Evolutionary conservation across 2,113 vertebrate genomes (phyloP), one percentile per base, ranked within the genome.

Genomic region (Ammodytes dubius): DNA sequence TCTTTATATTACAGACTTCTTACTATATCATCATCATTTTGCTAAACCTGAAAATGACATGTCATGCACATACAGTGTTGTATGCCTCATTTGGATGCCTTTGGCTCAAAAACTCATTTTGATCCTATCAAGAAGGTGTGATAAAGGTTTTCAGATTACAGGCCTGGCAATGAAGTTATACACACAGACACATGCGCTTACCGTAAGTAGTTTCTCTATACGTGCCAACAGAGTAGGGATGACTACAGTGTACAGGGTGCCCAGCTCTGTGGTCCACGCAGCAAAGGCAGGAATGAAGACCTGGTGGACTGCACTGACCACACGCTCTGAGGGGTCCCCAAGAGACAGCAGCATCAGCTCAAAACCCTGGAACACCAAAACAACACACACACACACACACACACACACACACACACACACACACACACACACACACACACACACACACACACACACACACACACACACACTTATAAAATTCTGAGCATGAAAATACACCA

Each of bases 231-330:
- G 94, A 12, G 97, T 97, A 77, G 98, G 98, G 86, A 99, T 96
- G 67, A 99, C 98, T 84, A 97, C 95, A 72, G 95, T 96, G 84
- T 99, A 96, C 77, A 99, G 88, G 69, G 96, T 97, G 75, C 97
- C 97, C 79, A 99, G 93, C 89, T 99, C 98, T 79, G 97, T 97
- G 52, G 97, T 97, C 98, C 98, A 99, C 64, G 98, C 98, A 86
- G 98, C 97, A 0, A 99, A 99, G 50, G 98, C 98, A 71, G 98
- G 98, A 86, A 99, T 96, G 93, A 99, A 99, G 15, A 99, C 98
- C 89, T 99, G 98, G 91, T 99, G 98, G 43, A 97, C 97, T 58
- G 98, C 98, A 90, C 91, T 96, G 90, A 99, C 96, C 63, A 99
- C 98, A 80, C 98, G 94, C 91, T 99, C 98, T 14, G 98, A 99